Percentiles rank a stretch among this genome's conserved stretches.
These are phyloP conservation scores for Silurus glanis DNA, from an alignment of 2,113 vertebrate genomes.

Conservation along the genomic window DNA sequence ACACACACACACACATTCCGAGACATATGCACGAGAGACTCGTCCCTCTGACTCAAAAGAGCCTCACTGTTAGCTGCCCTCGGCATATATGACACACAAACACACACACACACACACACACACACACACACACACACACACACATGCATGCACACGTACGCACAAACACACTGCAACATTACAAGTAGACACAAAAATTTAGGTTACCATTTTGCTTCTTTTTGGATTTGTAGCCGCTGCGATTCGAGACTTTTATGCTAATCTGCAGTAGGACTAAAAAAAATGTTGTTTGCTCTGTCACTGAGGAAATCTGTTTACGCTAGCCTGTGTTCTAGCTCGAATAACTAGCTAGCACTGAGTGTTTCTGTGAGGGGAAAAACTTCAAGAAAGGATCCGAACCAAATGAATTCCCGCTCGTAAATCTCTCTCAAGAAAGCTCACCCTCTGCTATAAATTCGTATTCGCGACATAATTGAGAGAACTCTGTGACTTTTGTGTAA, in stretches of 20 bases:
- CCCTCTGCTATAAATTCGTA: too few relatives aligned
- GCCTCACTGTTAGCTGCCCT: slow-evolving; percentile 13
- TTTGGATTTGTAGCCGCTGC: neutral
- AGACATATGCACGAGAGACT: neutral
- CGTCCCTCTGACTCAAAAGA: slow-evolving; percentile 39
- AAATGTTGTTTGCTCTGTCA: neutral
- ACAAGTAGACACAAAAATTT: neutral
- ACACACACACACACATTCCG: slow-evolving; percentile 20
- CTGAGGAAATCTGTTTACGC: neutral
- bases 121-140: neutral
- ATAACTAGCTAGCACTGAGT: neutral
- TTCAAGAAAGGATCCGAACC: too few relatives aligned
- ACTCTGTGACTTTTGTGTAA: too few relatives aligned
- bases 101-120: neutral
- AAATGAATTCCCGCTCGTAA: too few relatives aligned
- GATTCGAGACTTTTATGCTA: neutral
- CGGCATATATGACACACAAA: slow-evolving; percentile 30
- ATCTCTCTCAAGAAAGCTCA: too few relatives aligned
- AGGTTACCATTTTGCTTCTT: neutral
- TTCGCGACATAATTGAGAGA: too few relatives aligned
- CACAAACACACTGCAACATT: neutral
- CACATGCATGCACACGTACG: neutral
- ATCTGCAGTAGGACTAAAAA: neutral
- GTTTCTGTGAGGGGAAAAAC: too few relatives aligned
- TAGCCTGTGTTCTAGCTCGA: neutral